Base-by-base conservation (phyloP, 2,113 vertebrate species). In the Erinaceus europaeus region DNA sequence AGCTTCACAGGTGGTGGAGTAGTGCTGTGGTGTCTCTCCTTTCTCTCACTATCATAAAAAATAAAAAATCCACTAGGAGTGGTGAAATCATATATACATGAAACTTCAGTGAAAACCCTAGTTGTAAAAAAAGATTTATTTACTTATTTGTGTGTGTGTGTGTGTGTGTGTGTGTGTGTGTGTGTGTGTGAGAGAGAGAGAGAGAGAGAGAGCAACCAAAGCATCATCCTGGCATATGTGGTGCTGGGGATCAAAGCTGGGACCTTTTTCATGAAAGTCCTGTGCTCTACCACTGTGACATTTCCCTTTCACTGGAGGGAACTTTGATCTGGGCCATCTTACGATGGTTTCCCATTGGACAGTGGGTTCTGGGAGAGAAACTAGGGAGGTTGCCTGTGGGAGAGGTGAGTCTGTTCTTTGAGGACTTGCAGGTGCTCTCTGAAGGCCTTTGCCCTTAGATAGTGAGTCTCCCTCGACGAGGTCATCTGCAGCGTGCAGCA, bases 361-460 rank as follows among this genome's bases (percentile, higher is more conserved):
- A 79, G 34, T 46, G 4, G 23, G 5, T 18, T 34, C 44, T 9
- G 6, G 69, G 83, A 76, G 32, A 29, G 46, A 69, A 78, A 20
- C 61, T 61, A 42, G 15, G 53, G 65, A 42, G 90, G 36, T 82
- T 88, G 50, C 18, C 84, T 88, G 17, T 92, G 72, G 57, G 64
- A 84, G 36, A 36, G 59, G 27, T 42, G 44, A 90, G 36, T 46
- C 53, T 91, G 59, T n/a, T 78, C 42, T 82, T 42, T 86, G 38
- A 53, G 71, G 18, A 78, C 25, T 82, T 46, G 11, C 46, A 78
- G 17, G 15, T 88, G 27, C 71, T 14, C 23, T 59, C 15, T 59
- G 53, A 38, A 55, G 38, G 20, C 42, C 34, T 61, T 34, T 88
- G 52, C 68, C 79, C 13, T 87, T 55, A 53, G 11, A 80, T 59